Conservation (phyloP, 2,113 vertebrate species). For the Fulmarus glacialis region DNA sequence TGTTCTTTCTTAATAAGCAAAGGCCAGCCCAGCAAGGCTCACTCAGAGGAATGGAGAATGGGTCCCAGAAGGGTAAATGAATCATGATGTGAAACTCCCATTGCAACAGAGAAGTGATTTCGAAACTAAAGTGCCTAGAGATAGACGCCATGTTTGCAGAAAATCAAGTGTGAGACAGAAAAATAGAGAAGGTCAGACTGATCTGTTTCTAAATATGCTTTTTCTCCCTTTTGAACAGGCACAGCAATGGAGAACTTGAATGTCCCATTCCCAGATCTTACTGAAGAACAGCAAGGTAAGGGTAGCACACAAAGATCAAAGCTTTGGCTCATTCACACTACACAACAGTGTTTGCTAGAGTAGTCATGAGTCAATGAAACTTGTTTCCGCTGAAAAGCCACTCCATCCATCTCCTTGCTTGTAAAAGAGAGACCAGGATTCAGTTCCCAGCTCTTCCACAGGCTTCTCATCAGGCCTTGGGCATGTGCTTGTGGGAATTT, state of each 20-base stretch:
- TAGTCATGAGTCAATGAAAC: neutral
- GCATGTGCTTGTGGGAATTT: neutral
- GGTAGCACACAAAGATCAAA: neutral
- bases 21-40: neutral
- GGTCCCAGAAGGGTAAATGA: neutral
- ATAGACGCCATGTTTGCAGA: neutral
- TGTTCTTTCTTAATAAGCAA: constrained; percentile 20
- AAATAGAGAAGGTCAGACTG: neutral
- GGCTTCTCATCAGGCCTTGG: neutral
- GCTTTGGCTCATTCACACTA: neutral
- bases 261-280: neutral
- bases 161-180: neutral
- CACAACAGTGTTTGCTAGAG: neutral
- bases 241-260: constrained; percentile 39
- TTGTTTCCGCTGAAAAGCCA: neutral
- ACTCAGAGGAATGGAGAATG: neutral
- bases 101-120: constrained; percentile 26
- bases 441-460: neutral
- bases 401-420: neutral
- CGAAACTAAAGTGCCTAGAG: neutral
- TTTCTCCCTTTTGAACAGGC: neutral
- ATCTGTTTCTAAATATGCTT: neutral
- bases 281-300: constrained; percentile 55
- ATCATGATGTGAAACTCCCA: neutral
- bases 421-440: neutral